phyloP scores from a whole-genome alignment of 2,113 vertebrate genomes.

The Lophotis ruficrista region DNA sequence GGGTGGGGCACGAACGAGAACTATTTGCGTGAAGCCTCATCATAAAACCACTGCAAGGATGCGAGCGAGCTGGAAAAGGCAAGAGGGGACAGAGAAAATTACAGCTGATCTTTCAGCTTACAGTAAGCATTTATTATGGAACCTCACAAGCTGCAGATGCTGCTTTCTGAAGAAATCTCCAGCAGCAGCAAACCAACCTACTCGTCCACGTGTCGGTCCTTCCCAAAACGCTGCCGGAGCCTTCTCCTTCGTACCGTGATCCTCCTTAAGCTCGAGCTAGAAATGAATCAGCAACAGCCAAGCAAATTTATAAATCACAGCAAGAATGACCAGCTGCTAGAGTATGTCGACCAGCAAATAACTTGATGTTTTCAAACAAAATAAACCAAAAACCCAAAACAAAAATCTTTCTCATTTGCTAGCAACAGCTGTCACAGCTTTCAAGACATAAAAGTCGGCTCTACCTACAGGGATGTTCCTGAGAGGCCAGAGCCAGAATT shows the following conservation, averaged over 20 bases:
- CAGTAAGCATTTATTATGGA: neutral
- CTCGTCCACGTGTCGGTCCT: rapidly evolving
- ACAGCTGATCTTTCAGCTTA: neutral
- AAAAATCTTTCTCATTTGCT: neutral
- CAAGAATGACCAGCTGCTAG: neutral
- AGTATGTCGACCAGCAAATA: neutral
- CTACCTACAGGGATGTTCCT: neutral
- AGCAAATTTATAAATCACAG: neutral
- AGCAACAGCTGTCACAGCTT: neutral
- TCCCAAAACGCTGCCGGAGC: rapidly evolving
- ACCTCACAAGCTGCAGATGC: neutral
- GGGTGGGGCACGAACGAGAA: neutral
- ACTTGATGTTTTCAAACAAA: neutral
- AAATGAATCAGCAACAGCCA: neutral
- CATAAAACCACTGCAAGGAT: neutral
- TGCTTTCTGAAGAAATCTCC: neutral
- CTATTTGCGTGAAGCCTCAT: neutral
- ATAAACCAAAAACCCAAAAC: neutral
- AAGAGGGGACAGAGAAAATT: neutral
- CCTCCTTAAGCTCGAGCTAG: neutral
- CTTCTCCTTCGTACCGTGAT: neutral
- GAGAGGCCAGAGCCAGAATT: neutral
- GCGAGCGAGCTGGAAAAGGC: neutral
- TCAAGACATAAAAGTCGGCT: neutral
- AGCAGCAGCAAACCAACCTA: neutral